A percentile compares a stretch with the other conserved stretches of the same genome.
These are phyloP conservation scores for Drosophila algonquin DNA, from an alignment of 2,888 invertebrate genomes.

Conservation along the genomic window DNA sequence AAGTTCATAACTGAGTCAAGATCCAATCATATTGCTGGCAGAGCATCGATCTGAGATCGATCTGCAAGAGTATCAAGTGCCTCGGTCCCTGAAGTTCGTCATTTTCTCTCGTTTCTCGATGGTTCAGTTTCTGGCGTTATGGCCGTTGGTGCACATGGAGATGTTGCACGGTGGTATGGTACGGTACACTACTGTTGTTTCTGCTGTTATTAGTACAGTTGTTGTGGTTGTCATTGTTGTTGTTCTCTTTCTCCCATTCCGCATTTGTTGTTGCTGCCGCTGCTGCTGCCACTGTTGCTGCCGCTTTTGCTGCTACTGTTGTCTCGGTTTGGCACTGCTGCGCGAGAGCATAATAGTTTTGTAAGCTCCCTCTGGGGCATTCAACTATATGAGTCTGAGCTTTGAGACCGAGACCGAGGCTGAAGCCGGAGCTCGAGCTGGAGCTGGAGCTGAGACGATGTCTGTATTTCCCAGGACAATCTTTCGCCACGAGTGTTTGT, in stretches of 20 bases:
- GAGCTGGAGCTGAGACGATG: conserved; percentile 55
- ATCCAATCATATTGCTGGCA: too few relatives aligned
- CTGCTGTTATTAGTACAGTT: conserved; percentile 71
- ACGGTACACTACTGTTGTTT: conserved; percentile 60
- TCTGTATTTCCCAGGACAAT: conserved; percentile 81
- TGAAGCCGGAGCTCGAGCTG: conserved; percentile 17
- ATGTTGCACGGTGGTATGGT: conserved; percentile 9
- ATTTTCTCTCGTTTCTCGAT: neutral
- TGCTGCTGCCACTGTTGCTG: conserved; percentile 2
- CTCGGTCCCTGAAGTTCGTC: neutral
- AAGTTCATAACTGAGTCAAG: too few relatives aligned
- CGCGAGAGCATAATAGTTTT: conserved; percentile 77
- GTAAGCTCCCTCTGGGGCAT: conserved; percentile 77
- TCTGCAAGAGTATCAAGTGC: neutral
- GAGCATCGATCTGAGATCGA: too few relatives aligned
- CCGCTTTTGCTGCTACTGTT: conserved; percentile 38
- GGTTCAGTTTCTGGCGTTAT: conserved; percentile 15
- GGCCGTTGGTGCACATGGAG: conserved; percentile 24
- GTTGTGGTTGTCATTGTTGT: conserved; percentile 45
- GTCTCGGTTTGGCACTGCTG: conserved; percentile 53
- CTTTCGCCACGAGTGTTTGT: conserved; percentile 77
- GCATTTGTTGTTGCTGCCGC: conserved; percentile 28
- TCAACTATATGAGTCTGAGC: conserved; percentile 68
- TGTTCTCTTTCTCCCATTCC: conserved; percentile 14
- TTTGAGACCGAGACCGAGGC: conserved; percentile 17